Evolutionary conservation across 2,113 vertebrate species (phyloP).

Genomic region (Struthidea cinerea): DNA sequence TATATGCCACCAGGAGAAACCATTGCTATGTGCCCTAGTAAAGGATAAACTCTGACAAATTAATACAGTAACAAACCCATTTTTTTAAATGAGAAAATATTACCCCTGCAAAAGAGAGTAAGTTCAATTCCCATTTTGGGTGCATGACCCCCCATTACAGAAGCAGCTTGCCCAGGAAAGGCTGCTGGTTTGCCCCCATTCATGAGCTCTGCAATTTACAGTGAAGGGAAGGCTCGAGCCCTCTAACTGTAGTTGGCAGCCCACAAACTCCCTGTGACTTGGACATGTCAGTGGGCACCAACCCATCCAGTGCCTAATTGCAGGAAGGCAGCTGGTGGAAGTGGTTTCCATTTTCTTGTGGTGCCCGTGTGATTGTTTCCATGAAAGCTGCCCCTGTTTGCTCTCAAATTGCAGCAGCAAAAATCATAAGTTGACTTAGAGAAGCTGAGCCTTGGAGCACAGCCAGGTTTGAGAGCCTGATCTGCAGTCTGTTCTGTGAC

Average conservation of each 20-base stretch:
- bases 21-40: neutral
- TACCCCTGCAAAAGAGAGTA: neutral
- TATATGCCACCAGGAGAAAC: neutral
- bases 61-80: neutral
- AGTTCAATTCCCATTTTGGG: neutral
- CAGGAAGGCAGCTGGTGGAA: neutral
- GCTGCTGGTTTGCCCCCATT: neutral
- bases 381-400: neutral
- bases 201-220: neutral
- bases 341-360: neutral
- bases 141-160: neutral
- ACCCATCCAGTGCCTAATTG: neutral
- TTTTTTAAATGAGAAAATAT: neutral
- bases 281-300: neutral
- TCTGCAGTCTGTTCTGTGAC: accelerated
- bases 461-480: neutral
- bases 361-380: neutral
- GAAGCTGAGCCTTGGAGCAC: neutral
- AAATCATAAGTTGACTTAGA: neutral
- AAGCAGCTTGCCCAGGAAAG: neutral
- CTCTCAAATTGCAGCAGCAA: neutral
- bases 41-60: neutral
- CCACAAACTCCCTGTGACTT: neutral
- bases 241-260: neutral
- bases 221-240: neutral